Percentiles rank a stretch among this genome's conserved stretches.
Conservation (phyloP, 2,888 invertebrate species). For the Dendrolimus houi region DNA sequence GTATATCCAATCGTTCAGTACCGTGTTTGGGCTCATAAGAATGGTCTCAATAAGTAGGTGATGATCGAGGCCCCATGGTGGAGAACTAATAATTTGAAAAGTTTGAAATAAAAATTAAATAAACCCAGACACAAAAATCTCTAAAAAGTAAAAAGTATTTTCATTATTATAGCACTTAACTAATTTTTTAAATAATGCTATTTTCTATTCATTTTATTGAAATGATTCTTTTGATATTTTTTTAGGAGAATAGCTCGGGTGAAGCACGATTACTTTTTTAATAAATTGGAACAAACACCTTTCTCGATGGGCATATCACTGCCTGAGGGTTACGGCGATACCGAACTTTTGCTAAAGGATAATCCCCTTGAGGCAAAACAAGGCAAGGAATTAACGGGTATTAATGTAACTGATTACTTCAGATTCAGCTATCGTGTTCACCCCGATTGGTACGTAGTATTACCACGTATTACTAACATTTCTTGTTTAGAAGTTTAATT, state of each 20-base stretch:
- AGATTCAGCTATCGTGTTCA: conserved; percentile 87
- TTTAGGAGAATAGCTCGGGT: conserved; percentile 83
- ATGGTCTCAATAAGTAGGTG: too few relatives aligned
- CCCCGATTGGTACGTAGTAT: conserved; percentile 83
- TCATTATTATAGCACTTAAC: too few relatives aligned
- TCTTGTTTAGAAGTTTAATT: too few relatives aligned
- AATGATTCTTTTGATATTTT: conserved; percentile 1
- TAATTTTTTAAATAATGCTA: too few relatives aligned
- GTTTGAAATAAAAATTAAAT: too few relatives aligned
- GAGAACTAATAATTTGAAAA: too few relatives aligned
- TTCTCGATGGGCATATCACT: conserved; percentile 91
- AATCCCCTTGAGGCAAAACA: conserved; percentile 83
- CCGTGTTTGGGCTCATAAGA: too few relatives aligned
- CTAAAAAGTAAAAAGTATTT: too few relatives aligned
- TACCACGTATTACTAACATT: not conserved
- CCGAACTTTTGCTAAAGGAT: conserved; percentile 85
- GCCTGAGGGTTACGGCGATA: conserved; percentile 87
- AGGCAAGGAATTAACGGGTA: conserved; percentile 79
- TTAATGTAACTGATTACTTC: conserved; percentile 84
- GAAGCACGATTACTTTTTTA: conserved; percentile 88
- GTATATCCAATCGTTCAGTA: too few relatives aligned
- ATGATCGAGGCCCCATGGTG: too few relatives aligned
- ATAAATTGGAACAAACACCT: conserved; percentile 88
- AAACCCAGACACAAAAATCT: too few relatives aligned
- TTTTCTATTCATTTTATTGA: too few relatives aligned